A percentile compares a stretch with the other conserved stretches of the same genome.
Evolutionary conservation across 64 coral and sea anemone genomes (phyloP).

Genomic region (Dendronephthya gigantea): DNA sequence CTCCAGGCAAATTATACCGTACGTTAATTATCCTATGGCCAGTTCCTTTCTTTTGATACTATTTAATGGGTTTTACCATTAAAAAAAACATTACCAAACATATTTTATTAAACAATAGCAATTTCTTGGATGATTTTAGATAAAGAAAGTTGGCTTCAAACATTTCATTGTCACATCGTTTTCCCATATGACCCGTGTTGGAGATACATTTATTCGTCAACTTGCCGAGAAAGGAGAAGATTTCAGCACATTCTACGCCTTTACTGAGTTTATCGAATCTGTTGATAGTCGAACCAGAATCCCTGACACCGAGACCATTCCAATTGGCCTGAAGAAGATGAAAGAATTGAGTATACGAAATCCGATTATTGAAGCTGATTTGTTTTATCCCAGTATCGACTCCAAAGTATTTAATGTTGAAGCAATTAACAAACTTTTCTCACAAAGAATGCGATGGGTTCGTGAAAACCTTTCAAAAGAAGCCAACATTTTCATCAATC

Average conservation of each 20-base stretch:
- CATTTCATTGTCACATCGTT: conserved; percentile 19
- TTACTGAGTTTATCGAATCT: conserved; percentile 44
- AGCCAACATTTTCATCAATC: conserved; percentile 36
- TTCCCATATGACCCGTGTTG: conserved; percentile 26
- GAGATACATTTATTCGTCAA: conserved; percentile 47
- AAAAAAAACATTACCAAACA: too few relatives aligned
- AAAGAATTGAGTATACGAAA: conserved; percentile 19
- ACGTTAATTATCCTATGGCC: too few relatives aligned
- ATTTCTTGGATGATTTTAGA: conserved; percentile 9
- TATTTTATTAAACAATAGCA: too few relatives aligned
- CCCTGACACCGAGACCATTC: conserved; percentile 7
- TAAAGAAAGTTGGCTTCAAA: neutral
- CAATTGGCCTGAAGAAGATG: conserved; percentile 28
- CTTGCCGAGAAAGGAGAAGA: conserved; percentile 56
- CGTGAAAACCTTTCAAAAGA: conserved; percentile 16
- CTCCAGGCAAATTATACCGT: too few relatives aligned
- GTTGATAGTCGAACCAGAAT: neutral
- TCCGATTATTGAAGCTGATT: conserved; percentile 34
- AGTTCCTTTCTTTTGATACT: too few relatives aligned
- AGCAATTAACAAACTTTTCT: neutral
- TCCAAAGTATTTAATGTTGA: neutral
- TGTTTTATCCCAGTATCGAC: conserved; percentile 13
- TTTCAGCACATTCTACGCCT: conserved; percentile 48
- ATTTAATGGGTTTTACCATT: too few relatives aligned
- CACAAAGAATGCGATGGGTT: conserved; percentile 8